Conservation (phyloP, 2,113 vertebrate genomes). For the Scomber scombrus region DNA sequence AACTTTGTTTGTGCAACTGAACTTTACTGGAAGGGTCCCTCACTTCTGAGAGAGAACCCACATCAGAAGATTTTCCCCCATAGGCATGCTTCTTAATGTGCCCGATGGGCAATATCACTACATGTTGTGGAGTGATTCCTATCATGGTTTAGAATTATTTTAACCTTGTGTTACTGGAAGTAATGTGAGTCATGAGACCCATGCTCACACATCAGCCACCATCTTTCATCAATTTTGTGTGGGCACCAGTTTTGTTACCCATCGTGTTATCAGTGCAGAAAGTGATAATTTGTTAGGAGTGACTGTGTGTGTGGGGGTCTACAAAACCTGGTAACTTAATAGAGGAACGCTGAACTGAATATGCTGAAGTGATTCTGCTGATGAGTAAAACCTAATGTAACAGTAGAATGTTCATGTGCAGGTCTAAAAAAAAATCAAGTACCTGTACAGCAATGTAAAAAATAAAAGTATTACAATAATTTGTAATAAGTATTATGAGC, state of each 20-base stretch:
- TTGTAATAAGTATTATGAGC: no score
- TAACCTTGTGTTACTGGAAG: slow-evolving; percentile 67
- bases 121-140: slow-evolving; percentile 58
- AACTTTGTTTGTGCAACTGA: slow-evolving; percentile 37
- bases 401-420: background rate
- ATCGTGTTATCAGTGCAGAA: background rate
- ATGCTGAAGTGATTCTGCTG: no score
- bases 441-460: no score
- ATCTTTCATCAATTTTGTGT: background rate
- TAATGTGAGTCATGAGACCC: slow-evolving; percentile 65
- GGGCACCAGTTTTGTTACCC: background rate
- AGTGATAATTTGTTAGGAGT: background rate
- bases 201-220: background rate
- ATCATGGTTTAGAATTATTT: slow-evolving; percentile 58
- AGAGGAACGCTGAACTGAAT: no score
- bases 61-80: slow-evolving; percentile 48
- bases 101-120: slow-evolving; percentile 41
- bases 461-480: no score
- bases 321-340: background rate
- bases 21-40: slow-evolving; percentile 57
- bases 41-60: slow-evolving; percentile 50
- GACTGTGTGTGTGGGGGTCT: background rate
- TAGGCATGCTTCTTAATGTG: slow-evolving; percentile 38
- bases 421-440: background rate
- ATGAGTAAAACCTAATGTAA: no score